These are phyloP conservation scores for Sitodiplosis mosellana DNA, from an alignment of 1,140 invertebrate genomes.

Conservation along the genomic window DNA sequence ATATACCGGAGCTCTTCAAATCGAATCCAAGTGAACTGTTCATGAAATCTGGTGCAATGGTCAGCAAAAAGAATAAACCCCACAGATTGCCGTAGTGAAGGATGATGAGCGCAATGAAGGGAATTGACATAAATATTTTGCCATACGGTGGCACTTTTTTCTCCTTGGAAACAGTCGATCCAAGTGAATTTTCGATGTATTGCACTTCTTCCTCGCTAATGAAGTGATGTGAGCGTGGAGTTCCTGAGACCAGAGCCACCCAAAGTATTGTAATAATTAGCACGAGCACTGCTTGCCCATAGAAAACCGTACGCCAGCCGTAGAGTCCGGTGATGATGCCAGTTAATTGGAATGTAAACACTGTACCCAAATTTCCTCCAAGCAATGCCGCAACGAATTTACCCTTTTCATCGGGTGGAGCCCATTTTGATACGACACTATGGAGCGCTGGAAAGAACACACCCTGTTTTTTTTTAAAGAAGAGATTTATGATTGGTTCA, in stretches of 20 bases:
- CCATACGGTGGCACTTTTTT: slow-evolving; percentile 34
- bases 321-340: slow-evolving; percentile 38
- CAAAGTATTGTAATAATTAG: slow-evolving; percentile 40
- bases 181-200: slow-evolving; percentile 48
- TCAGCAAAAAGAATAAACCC: slow-evolving; percentile 68
- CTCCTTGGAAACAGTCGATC: slow-evolving; percentile 26
- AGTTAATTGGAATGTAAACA: slow-evolving; percentile 45
- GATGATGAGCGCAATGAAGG: slow-evolving; percentile 43
- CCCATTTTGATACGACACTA: slow-evolving; percentile 44
- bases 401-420: slow-evolving; percentile 45
- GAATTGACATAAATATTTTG: slow-evolving; percentile 37
- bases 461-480: slow-evolving; percentile 25
- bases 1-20: slow-evolving; percentile 40
- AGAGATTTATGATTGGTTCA: not conserved
- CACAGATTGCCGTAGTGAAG: slow-evolving; percentile 57
- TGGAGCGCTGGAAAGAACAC: slow-evolving; percentile 45
- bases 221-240: slow-evolving; percentile 50
- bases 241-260: slow-evolving; percentile 44
- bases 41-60: slow-evolving; percentile 75
- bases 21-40: slow-evolving; percentile 56
- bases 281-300: slow-evolving; percentile 43
- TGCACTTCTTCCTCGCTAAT: slow-evolving; percentile 56
- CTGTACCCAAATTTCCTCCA: slow-evolving; percentile 51
- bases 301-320: slow-evolving; percentile 58
- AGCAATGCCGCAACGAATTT: slow-evolving; percentile 45